Percentiles rank a stretch among this genome's conserved stretches.
Evolutionary conservation across 2,797 vertebrate species (phyloP).

Genomic region (Sebastes elongatus): DNA sequence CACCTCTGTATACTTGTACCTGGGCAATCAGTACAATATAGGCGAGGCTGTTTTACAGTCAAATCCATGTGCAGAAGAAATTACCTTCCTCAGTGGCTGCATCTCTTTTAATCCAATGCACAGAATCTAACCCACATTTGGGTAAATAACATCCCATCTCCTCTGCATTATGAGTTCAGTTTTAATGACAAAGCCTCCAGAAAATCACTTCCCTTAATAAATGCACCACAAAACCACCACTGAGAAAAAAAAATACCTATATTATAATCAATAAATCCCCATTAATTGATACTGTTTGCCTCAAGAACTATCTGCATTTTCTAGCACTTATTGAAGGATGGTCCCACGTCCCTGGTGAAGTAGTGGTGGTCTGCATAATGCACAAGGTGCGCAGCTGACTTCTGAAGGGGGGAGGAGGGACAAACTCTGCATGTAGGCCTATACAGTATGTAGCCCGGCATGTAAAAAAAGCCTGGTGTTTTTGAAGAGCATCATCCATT

Average conservation of each 20-base stretch:
- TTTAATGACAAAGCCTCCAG: slow-evolving; percentile 23
- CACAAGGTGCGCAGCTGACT: slow-evolving; percentile 81
- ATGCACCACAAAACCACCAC: not conserved
- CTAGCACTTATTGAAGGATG: slow-evolving; percentile 13
- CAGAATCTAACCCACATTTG: slow-evolving; percentile 2
- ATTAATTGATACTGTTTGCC: not conserved
- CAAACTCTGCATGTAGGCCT: slow-evolving; percentile 70
- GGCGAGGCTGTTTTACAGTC: not conserved
- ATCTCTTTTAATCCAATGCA: slow-evolving; percentile 29
- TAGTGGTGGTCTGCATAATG: slow-evolving; percentile 74
- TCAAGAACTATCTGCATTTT: not conserved
- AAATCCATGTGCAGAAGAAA: slow-evolving; percentile 12
- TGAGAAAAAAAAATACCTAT: not conserved
- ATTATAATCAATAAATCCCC: not conserved
- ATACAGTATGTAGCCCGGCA: slow-evolving; percentile 25
- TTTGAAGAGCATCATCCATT: slow-evolving; percentile 62
- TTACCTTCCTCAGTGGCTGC: slow-evolving; percentile 15
- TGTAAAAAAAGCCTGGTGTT: slow-evolving; percentile 45
- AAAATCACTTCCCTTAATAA: not conserved
- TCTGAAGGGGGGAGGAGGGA: slow-evolving; percentile 61
- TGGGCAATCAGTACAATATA: slow-evolving; percentile 1
- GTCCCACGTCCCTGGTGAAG: slow-evolving; percentile 42
- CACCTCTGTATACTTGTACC: not conserved
- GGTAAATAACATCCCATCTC: slow-evolving; percentile 10
- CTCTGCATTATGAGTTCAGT: slow-evolving; percentile 36